phyloP scores from a whole-genome alignment of 1,140 invertebrate genomes.

The Polyergus mexicanus region DNA sequence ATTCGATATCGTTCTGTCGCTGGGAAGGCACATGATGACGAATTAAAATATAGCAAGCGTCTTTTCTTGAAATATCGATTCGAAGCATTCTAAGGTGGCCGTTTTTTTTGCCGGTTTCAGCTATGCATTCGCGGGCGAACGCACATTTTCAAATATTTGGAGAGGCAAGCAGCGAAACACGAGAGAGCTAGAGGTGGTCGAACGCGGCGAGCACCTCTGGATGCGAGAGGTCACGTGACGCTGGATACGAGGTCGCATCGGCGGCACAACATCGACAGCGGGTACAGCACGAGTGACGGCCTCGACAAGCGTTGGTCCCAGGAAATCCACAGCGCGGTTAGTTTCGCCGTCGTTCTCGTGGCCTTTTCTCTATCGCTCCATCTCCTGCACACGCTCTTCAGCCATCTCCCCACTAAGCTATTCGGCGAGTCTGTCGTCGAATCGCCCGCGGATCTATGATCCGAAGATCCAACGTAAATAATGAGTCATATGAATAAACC shows the following conservation, averaged over 20 bases:
- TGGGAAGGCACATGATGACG: not conserved
- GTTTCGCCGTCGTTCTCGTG: conserved; percentile 69
- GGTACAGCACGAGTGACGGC: conserved; percentile 93
- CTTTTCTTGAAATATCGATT: not conserved
- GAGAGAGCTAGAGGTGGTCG: conserved; percentile 85
- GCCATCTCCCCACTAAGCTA: conserved; percentile 4
- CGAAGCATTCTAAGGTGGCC: not conserved
- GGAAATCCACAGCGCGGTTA: conserved; percentile 88
- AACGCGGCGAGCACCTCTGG: conserved; percentile 81
- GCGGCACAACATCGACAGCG: conserved; percentile 94
- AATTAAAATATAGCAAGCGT: not conserved
- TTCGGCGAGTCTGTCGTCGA: conserved; percentile 20
- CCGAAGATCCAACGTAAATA: not conserved
- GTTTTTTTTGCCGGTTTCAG: conserved; percentile 86
- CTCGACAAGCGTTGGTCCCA: conserved; percentile 95
- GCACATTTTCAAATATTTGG: conserved; percentile 98
- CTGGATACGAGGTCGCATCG: conserved; percentile 85
- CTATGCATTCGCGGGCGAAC: conserved; percentile 96
- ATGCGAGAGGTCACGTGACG: conserved; percentile 87
- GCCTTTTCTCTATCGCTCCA: conserved; percentile 49
- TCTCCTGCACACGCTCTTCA: conserved; percentile 45
- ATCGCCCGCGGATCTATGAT: conserved; percentile 11
- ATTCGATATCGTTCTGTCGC: not conserved
- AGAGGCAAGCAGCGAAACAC: conserved; percentile 93
- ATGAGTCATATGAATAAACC: conserved; percentile 34